phyloP scores from a whole-genome alignment of 1,140 invertebrate species.

The Drosophila arawakana region DNA sequence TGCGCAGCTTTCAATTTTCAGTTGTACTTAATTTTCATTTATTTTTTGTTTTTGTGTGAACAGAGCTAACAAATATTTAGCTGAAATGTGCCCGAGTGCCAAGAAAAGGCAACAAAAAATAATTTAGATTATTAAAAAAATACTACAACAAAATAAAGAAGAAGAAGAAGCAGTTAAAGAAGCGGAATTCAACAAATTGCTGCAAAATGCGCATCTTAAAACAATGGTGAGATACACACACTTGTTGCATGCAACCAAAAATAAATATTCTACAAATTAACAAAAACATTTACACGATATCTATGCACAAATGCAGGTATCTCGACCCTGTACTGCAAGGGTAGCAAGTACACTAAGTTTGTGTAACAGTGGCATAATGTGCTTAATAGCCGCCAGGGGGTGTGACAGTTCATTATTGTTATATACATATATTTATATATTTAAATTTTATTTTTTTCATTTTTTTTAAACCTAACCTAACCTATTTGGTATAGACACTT shows the following conservation, averaged over 20 bases:
- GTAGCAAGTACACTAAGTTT: too few species aligned
- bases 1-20: slow-evolving; percentile 27
- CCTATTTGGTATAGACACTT: too few species aligned
- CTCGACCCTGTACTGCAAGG: too few species aligned
- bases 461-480: too few species aligned
- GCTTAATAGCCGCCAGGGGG: too few species aligned
- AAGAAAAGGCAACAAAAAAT: slow-evolving; percentile 18
- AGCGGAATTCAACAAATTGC: slow-evolving; percentile 9
- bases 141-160: slow-evolving; percentile 1
- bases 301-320: too few species aligned
- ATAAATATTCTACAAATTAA: slow-evolving; percentile 14
- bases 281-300: neutral
- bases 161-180: neutral
- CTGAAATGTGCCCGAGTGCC: slow-evolving; percentile 32
- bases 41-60: slow-evolving; percentile 15
- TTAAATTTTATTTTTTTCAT: too few species aligned
- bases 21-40: slow-evolving; percentile 4
- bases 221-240: slow-evolving; percentile 64
- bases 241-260: slow-evolving; percentile 4
- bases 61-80: slow-evolving; percentile 23
- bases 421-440: too few species aligned
- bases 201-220: slow-evolving; percentile 71
- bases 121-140: slow-evolving; percentile 4
- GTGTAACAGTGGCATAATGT: too few species aligned
- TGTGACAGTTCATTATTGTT: too few species aligned